Evolutionary conservation across 2,797 vertebrate genomes (phyloP).

Genomic region (Taenioides sp.): DNA sequence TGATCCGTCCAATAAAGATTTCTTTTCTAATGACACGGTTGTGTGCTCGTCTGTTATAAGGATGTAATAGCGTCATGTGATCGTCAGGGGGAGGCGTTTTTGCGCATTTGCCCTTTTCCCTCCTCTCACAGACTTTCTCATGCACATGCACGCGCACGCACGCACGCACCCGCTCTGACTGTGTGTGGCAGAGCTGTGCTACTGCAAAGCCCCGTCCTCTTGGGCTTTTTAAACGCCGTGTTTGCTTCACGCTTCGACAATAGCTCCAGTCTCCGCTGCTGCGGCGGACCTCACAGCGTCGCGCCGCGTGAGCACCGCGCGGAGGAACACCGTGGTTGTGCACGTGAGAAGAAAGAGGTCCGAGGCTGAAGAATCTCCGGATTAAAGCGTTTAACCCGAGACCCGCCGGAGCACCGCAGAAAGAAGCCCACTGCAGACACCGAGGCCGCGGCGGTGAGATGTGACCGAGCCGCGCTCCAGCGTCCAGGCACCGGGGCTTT

Average conservation of each 20-base stretch:
- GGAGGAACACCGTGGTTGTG: conserved; percentile 5
- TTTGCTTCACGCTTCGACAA: conserved; percentile 53
- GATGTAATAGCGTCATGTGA: conserved; percentile 32
- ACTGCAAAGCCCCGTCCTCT: conserved; percentile 70
- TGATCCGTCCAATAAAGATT: too few relatives aligned
- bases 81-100: conserved; percentile 55
- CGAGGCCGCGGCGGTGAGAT: conserved; percentile 42
- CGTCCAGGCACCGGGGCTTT: not conserved
- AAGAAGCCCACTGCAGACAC: not conserved
- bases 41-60: not conserved
- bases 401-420: conserved; percentile 11
- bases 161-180: not conserved
- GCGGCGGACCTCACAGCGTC: conserved; percentile 10
- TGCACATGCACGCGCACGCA: not conserved
- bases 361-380: not conserved
- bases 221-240: conserved; percentile 52
- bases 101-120: conserved; percentile 36
- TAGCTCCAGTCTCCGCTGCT: conserved; percentile 34
- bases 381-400: conserved; percentile 43
- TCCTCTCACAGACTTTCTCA: not conserved
- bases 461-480: conserved; percentile 32
- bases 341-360: conserved; percentile 10
- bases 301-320: conserved; percentile 28
- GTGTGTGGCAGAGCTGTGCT: conserved; percentile 37
- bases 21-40: too few relatives aligned